Evolutionary conservation across 2,113 vertebrate genomes (phyloP).

Genomic region (Alexandromys fortis): DNA sequence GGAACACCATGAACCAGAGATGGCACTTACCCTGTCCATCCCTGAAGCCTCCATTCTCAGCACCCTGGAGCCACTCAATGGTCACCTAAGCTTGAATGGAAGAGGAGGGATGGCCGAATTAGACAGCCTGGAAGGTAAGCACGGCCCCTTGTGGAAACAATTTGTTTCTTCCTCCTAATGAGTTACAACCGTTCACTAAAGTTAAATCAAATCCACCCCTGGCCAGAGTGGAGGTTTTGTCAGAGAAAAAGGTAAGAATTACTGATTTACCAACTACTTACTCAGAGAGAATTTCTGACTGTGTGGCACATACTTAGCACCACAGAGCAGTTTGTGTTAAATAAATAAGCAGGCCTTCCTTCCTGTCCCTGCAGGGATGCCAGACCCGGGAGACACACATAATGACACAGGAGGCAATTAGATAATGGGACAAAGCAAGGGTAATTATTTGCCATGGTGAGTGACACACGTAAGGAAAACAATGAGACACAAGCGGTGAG

Average conservation of each 20-base stretch:
- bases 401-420: constrained; percentile 14
- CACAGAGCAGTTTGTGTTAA: not conserved
- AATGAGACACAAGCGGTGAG: constrained; percentile 9
- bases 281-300: constrained; percentile 13
- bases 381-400: not conserved
- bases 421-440: constrained; percentile 32
- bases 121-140: not conserved
- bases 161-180: constrained; percentile 14
- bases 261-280: not conserved
- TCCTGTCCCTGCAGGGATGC: not conserved
- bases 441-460: constrained; percentile 38
- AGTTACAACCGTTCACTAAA: not conserved
- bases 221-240: not conserved
- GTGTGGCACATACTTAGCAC: not conserved
- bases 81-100: not conserved
- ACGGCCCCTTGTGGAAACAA: not conserved
- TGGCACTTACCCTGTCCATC: not conserved
- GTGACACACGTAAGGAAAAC: constrained; percentile 32
- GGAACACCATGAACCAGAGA: not conserved
- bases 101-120: not conserved
- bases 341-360: constrained; percentile 21
- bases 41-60: not conserved
- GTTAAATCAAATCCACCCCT: not conserved
- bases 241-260: constrained; percentile 9
- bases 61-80: not conserved